Base-by-base conservation (phyloP, 2,888 invertebrate genomes). In the Metalampra italica region DNA sequence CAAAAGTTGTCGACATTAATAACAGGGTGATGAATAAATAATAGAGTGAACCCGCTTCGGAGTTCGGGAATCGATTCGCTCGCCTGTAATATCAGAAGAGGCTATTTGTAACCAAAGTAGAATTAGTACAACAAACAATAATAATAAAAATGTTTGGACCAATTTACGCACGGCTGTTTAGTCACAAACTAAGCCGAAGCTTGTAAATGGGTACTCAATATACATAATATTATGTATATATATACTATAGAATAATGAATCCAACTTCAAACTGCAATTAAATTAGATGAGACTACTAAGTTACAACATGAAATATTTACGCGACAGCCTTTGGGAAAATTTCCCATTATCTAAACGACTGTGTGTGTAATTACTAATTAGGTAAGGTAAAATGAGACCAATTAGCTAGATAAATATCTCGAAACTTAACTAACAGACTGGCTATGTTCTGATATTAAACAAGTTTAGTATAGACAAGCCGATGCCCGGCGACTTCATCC, bases 1-100 rank as follows among this genome's bases (percentile, higher is more conserved):
- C 46, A 38, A 42, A 53, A 58, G 51, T 57, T 56, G 38, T 45
- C 46, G 45, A 48, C 54, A 55, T 57, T 60, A 63, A 55, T 55
- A 54, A 41, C 55, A 43, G 54, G 46, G 15, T 29, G 9, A 45
- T 62, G 60, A 60, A 65, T 65, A 55, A 60, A 65, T 65, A 55
- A 52, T 52, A 57, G 51, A 65, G 43, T 45, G 55, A 38, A 44
- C 43, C 49, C 44, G 43, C 45, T 56, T 48, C 22, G 39, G 59
- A 55, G 50, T 49, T 55, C 47, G 51, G 51, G 29, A 52, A 57
- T 60, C 56, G 59, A 62, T 58, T 46, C 11, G 34, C 22, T 34
- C 14, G 13, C 39, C 39, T 13, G n/a, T n/a, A 39, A 39, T 15
- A 13, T 13, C 39, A 8, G 11, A 11, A 4, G 9, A 34, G 3